Evolutionary conservation across 2,888 invertebrate species (phyloP), one percentile per base, ranked within the genome.

Genomic region (Lasioglossum pauxillum): DNA sequence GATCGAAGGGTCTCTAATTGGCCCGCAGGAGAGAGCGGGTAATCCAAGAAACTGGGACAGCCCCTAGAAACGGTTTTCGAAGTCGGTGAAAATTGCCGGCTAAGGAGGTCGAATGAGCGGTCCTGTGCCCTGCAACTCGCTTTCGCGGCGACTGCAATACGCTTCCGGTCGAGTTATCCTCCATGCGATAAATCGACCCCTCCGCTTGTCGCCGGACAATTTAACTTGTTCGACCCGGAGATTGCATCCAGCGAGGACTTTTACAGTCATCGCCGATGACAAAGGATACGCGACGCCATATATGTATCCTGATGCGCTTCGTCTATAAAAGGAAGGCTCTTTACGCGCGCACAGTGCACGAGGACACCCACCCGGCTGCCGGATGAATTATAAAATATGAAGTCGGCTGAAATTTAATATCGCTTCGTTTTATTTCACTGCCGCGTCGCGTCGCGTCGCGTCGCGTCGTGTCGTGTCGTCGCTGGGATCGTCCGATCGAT

Each of bases 181-280:
- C 44, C 44, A 23, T n/a, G 35, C 49, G 38, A 78, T 72, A 67
- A 67, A 71, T 78, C 72, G 78, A 35, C 27, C 46, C 64, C 27
- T 60, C 0, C 27, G 23, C 5, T 12, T 7, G 80, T 35, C 64
- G 60, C 53, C 67, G 38, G 31, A 82, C 72, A 16, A 79, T 78
- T 27, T 46, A n/a, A 31, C 31, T 23, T 41, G 49, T 53, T 41
- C 23, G 2, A 60, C 19, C 19, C 7, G 35, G 35, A 10, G 67
- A 35, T 35, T 31, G 31, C 19, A 19, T 19, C 67, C 14, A 31
- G 35, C 35, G 16, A 16, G 19, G 14, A 60, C 19, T 35, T 67
- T 67, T 35, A 19, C 67, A 35, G 19, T 67, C 8, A 31, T 8
- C 67, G 35, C 16, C 67, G 67, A 67, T 67, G 35, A 67, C 35